These are phyloP conservation scores for Turnix velox DNA, from an alignment of 2,113 vertebrate genomes.

Conservation along the genomic window DNA sequence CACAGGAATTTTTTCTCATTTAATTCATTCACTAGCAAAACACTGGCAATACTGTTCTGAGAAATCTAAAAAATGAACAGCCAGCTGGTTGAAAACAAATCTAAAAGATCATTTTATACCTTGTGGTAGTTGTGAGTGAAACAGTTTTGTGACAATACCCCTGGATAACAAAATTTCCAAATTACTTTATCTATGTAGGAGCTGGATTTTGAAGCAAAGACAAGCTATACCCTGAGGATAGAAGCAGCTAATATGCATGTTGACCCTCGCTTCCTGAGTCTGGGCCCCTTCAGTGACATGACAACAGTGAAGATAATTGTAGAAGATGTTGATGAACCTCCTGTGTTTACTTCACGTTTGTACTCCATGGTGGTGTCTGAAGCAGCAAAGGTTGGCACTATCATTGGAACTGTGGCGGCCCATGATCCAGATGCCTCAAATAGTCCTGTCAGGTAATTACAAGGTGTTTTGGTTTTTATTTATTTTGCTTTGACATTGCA, in stretches of 20 bases:
- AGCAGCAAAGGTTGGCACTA: conserved; percentile 85
- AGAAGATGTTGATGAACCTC: conserved; percentile 91
- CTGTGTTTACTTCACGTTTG: conserved; percentile 79
- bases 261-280: conserved; percentile 85
- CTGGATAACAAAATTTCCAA: conserved; percentile 18
- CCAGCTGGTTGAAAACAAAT: background rate
- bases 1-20: background rate
- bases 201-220: conserved; percentile 91
- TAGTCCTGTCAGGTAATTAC: conserved; percentile 86
- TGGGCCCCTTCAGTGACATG: conserved; percentile 88
- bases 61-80: background rate
- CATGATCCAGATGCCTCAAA: conserved; percentile 89
- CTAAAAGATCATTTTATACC: background rate
- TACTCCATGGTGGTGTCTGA: conserved; percentile 89
- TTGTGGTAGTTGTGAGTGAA: background rate
- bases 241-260: conserved; percentile 92
- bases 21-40: background rate
- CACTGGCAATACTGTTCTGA: background rate
- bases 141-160: background rate
- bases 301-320: conserved; percentile 87
- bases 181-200: conserved; percentile 71
- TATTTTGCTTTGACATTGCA: background rate
- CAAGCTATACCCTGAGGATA: conserved; percentile 85
- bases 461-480: background rate
- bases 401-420: conserved; percentile 88